These are phyloP conservation scores for Drosophila anomelani DNA, from an alignment of 2,888 invertebrate genomes.

Conservation along the genomic window DNA sequence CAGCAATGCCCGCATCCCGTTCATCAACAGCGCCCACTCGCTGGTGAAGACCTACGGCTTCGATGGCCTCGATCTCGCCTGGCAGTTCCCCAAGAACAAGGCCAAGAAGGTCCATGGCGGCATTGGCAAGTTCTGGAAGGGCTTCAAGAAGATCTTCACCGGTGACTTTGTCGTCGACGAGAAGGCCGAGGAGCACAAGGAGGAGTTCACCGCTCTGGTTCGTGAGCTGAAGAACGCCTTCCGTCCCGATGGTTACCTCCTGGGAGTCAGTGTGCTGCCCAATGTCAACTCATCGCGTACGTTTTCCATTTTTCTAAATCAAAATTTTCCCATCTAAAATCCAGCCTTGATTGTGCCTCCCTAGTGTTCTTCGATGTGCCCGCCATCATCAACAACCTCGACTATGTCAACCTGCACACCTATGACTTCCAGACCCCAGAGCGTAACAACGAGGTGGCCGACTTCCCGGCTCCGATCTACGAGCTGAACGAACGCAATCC, in stretches of 20 bases:
- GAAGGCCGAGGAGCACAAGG: conserved; percentile 92
- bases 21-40: conserved; percentile 90
- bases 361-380: conserved; percentile 92
- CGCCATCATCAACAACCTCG: conserved; percentile 90
- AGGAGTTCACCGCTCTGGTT: conserved; percentile 91
- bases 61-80: conserved; percentile 94
- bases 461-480: conserved; percentile 91
- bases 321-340: accelerated
- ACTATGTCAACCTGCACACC: conserved; percentile 91
- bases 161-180: conserved; percentile 91
- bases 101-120: conserved; percentile 90
- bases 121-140: conserved; percentile 89
- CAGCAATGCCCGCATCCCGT: conserved; percentile 89
- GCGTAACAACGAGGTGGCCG: conserved; percentile 91
- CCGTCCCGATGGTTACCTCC: conserved; percentile 88
- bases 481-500: conserved; percentile 89
- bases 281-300: conserved; percentile 91
- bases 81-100: conserved; percentile 93
- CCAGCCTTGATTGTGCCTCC: conserved; percentile 30
- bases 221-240: conserved; percentile 91
- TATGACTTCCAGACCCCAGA: conserved; percentile 92
- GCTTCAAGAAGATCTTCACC: conserved; percentile 90
- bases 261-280: conserved; percentile 90
- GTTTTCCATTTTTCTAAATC: conserved; percentile 53
- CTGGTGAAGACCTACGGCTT: conserved; percentile 91